phyloP scores from a whole-genome alignment of 2,113 vertebrate genomes.

The Pteronura brasiliensis region DNA sequence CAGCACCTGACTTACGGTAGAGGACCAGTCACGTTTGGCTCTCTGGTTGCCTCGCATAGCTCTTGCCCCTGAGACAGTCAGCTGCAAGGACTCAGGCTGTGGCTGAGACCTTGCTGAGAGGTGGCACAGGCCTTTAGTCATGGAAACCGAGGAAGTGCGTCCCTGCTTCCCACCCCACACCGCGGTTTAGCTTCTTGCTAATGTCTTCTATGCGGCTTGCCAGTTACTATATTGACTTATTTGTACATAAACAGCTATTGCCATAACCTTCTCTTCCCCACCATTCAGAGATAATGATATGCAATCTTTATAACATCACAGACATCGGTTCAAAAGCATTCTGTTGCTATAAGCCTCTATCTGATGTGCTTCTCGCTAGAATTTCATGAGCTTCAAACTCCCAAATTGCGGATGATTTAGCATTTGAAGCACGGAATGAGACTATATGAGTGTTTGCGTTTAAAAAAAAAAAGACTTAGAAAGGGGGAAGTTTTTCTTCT shows the following conservation, averaged over 20 bases:
- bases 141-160: neutral
- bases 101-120: neutral
- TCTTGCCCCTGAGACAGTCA: neutral
- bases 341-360: constrained; percentile 49
- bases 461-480: constrained; percentile 32
- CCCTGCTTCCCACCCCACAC: neutral
- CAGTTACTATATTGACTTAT: constrained; percentile 27
- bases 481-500: constrained; percentile 43
- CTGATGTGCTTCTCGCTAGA: constrained; percentile 44
- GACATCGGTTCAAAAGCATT: constrained; percentile 59
- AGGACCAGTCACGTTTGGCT: neutral
- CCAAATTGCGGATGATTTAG: constrained; percentile 61
- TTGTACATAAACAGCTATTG: constrained; percentile 51
- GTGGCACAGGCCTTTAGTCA: neutral
- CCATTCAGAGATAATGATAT: constrained; percentile 53
- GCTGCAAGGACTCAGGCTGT: neutral
- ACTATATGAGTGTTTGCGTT: neutral
- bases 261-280: constrained; percentile 26
- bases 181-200: neutral
- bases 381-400: constrained; percentile 63
- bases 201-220: neutral
- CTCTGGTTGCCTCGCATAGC: neutral
- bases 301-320: constrained; percentile 45
- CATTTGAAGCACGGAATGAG: constrained; percentile 34
- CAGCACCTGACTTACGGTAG: neutral